Conservation (phyloP, 2,113 vertebrate genomes). For the Lipophrys pholis region DNA sequence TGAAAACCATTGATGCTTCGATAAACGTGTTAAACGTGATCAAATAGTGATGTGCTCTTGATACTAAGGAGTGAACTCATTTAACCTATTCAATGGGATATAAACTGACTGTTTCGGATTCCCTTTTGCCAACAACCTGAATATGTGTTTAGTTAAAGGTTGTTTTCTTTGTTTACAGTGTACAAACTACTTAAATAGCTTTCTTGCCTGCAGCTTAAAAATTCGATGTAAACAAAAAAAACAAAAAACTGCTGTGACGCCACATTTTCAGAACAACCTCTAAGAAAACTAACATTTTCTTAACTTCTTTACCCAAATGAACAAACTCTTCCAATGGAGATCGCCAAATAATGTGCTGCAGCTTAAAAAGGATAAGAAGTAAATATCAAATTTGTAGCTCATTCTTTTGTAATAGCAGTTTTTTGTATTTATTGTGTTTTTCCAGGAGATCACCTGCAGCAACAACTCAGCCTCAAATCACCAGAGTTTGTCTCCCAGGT, state of each 20-base stretch:
- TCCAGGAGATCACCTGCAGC: constrained; percentile 93
- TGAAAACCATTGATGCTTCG: not conserved
- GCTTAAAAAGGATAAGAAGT: too few relatives aligned
- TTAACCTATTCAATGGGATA: too few relatives aligned
- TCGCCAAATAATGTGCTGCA: not conserved
- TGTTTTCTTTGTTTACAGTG: not conserved
- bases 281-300: too few relatives aligned
- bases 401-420: not conserved
- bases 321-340: not conserved
- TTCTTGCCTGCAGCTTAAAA: not conserved
- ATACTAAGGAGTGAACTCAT: too few relatives aligned
- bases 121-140: too few relatives aligned
- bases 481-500: constrained; percentile 96
- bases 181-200: not conserved
- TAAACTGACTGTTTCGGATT: too few relatives aligned
- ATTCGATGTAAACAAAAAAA: not conserved
- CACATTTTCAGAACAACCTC: too few relatives aligned
- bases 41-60: too few relatives aligned
- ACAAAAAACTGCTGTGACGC: not conserved
- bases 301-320: too few relatives aligned
- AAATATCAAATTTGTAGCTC: too few relatives aligned
- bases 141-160: too few relatives aligned
- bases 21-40: too few relatives aligned
- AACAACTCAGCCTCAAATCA: constrained; percentile 88
- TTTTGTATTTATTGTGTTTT: not conserved